Base-by-base conservation (phyloP, 2,113 vertebrate genomes). In the Anser cygnoides region DNA sequence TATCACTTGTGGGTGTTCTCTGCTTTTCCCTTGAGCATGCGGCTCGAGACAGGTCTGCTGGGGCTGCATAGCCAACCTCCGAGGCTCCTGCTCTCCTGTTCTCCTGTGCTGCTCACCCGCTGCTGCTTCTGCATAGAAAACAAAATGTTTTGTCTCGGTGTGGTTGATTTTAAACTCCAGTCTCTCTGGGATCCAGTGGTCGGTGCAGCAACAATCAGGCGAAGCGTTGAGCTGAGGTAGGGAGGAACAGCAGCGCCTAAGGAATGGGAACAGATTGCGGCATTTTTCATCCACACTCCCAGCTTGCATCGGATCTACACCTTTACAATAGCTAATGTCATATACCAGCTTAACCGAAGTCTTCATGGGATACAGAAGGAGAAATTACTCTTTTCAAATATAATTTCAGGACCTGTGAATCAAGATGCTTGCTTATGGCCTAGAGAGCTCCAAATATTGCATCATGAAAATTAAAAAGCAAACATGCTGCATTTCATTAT, bases 31-130 rank as follows among this genome's bases (percentile, higher is more conserved):
- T 86, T 25, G 1, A 3, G 35, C 4, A 4, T 75, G 52, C 58
- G 67, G 28, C 57, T 86, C 31, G 74, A 18, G 41, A 49, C 29
- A 41, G 14, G 20, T 49, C 20, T 84, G 62, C 57, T 22, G 17
- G 43, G 14, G 13, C 6, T 9, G 35, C 31, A 29, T 4, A 50
- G 67, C 28, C 54, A 62, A 0, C 16, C 16, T 79, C 44, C 3
- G 1, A 37, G 87, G 15, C 20, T 83, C 43, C 43, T 83, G 33
- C 33, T 89, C 4, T 0, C 1, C 1, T 0, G 0, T 31, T 79
- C 13, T 68, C 19, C 31, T n/a, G 17, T 4, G 4, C 2, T 2
- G 6, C 67, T 90, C 54, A 35, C 19, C 19, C 8, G 11, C 23
- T 1, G 4, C 21, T 65, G 23, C 46, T 85, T 20, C 41, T 55